Evolutionary conservation across 2,797 vertebrate species (phyloP).

Genomic region (Sardinella longiceps): DNA sequence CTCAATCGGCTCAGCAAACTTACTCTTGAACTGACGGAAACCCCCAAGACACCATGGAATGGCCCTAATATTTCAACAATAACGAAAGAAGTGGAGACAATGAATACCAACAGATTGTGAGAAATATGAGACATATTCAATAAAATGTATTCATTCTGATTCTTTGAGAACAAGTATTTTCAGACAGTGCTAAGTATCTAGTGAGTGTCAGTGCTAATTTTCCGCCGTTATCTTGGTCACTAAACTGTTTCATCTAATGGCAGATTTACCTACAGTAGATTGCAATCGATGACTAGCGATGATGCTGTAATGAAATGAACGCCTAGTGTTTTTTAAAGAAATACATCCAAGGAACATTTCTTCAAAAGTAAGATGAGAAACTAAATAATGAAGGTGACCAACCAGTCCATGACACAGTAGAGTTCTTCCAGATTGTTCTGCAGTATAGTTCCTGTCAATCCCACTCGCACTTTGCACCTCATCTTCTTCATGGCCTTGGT

Average conservation of each 20-base stretch:
- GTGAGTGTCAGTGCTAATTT: too few species aligned
- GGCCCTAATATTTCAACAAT: conserved; percentile 76
- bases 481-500: conserved; percentile 91
- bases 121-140: background rate
- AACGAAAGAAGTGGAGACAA: conserved; percentile 36
- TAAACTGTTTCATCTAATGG: too few species aligned
- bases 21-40: conserved; percentile 81
- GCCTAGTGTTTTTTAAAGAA: too few species aligned
- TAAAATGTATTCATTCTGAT: background rate
- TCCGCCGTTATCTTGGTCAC: too few species aligned
- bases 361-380: background rate
- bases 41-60: conserved; percentile 87
- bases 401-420: conserved; percentile 99
- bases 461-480: conserved; percentile 85
- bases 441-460: conserved; percentile 94
- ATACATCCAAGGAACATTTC: background rate
- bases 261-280: too few species aligned
- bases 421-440: conserved; percentile 97
- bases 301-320: too few species aligned
- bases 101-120: background rate
- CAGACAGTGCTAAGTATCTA: background rate
- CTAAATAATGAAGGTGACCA: conserved; percentile 43
- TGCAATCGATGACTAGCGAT: too few species aligned
- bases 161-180: background rate
- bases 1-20: conserved; percentile 89